Percentiles rank a stretch among this genome's conserved stretches.
Conservation (phyloP, 2,797 vertebrate genomes). For the Melanotaenia trifasciata region DNA sequence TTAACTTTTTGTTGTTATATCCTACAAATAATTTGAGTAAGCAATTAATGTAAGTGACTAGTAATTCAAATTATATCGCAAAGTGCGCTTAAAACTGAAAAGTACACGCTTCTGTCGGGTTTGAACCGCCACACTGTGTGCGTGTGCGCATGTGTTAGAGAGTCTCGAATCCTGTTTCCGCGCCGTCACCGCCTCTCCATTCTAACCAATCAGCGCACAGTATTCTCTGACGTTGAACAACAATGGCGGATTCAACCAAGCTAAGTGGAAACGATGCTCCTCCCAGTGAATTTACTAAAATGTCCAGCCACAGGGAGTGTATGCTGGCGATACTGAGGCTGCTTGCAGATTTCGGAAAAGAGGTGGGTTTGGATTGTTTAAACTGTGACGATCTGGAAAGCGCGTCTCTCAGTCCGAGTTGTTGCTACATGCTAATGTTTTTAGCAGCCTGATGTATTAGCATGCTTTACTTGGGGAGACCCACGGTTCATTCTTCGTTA, state of each 20-base stretch:
- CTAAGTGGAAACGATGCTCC: conserved; percentile 26
- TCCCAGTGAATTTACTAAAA: conserved; percentile 30
- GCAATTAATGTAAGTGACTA: no score
- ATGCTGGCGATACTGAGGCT: conserved; percentile 66
- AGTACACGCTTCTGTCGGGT: background rate
- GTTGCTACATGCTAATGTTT: conserved; percentile 71
- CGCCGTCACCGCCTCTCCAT: background rate
- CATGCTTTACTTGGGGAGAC: background rate
- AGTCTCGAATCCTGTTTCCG: background rate
- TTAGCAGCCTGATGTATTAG: conserved; percentile 55
- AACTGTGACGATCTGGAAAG: background rate
- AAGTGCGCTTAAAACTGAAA: background rate
- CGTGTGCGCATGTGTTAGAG: background rate
- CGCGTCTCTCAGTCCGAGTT: background rate
- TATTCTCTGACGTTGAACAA: conserved; percentile 15
- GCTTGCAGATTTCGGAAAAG: conserved; percentile 73
- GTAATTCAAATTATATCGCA: no score
- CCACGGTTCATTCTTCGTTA: conserved; percentile 3
- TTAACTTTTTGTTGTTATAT: no score
- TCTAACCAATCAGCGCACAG: conserved; percentile 72
- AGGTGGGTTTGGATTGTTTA: conserved; percentile 77
- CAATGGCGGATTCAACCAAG: conserved; percentile 78
- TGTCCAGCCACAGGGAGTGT: conserved; percentile 65
- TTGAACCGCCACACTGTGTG: no score
- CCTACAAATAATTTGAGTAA: no score